phyloP scores from a whole-genome alignment of 2,888 invertebrate species.

The Tachina lurida region DNA sequence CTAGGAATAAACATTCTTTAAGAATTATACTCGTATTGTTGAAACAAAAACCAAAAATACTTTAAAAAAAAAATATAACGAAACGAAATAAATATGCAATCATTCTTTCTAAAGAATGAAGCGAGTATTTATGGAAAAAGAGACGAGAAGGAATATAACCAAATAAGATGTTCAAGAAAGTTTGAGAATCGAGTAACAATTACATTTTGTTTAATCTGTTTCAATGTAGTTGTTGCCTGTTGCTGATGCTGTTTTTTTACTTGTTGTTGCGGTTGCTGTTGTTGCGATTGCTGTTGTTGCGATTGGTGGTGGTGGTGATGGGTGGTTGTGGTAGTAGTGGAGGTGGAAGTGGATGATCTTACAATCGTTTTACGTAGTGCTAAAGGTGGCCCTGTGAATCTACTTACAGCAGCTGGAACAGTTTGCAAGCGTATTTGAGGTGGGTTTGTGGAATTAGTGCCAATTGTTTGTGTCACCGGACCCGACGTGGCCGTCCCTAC shows the following conservation, averaged over 20 bases:
- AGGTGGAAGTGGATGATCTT: slow-evolving; percentile 80
- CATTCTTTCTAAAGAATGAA: slow-evolving; percentile 53
- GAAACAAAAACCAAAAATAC: slow-evolving; percentile 27
- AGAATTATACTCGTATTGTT: slow-evolving; percentile 40
- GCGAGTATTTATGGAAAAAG: slow-evolving; percentile 56
- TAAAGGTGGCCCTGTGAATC: slow-evolving; percentile 87
- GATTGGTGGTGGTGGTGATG: slow-evolving; percentile 77
- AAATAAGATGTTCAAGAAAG: slow-evolving; percentile 47
- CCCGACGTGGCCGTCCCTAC: slow-evolving; percentile 91
- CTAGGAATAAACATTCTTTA: slow-evolving; percentile 21
- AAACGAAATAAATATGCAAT: slow-evolving; percentile 39
- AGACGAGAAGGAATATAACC: slow-evolving; percentile 67
- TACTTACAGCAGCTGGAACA: slow-evolving; percentile 93
- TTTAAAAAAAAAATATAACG: slow-evolving; percentile 41
- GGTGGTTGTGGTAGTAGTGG: slow-evolving; percentile 76
- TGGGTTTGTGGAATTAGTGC: slow-evolving; percentile 85
- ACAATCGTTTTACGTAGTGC: slow-evolving; percentile 86
- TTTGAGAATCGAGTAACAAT: slow-evolving; percentile 72
- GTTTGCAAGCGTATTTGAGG: slow-evolving; percentile 93
- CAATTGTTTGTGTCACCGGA: slow-evolving; percentile 83
- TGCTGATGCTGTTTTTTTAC: slow-evolving; percentile 79
- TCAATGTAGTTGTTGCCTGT: slow-evolving; percentile 80
- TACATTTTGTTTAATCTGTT: slow-evolving; percentile 82
- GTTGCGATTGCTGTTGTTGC: slow-evolving; percentile 75
- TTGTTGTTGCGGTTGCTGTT: slow-evolving; percentile 78